Conservation (phyloP, 1,140 invertebrate species). For the Aphaenogaster floridana region DNA sequence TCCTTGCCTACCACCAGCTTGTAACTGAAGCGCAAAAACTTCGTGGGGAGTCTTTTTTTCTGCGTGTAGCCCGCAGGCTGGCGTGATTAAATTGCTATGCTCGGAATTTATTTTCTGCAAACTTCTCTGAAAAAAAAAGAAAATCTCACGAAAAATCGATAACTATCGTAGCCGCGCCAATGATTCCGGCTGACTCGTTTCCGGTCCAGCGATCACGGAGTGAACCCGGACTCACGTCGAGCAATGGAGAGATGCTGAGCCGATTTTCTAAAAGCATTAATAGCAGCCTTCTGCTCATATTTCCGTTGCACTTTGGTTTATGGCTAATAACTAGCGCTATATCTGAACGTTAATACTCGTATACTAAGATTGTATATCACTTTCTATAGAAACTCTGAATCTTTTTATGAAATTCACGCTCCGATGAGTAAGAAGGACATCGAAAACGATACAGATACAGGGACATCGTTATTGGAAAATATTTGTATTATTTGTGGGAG, state of each 20-base stretch:
- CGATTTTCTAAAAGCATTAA: conserved; percentile 14
- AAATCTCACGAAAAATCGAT: conserved; percentile 56
- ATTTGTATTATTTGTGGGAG: no score
- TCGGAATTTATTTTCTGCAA: conserved; percentile 36
- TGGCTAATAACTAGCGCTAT: neutral
- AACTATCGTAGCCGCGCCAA: conserved; percentile 30
- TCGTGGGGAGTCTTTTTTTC: neutral
- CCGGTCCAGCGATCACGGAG: conserved; percentile 51
- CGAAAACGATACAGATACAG: neutral
- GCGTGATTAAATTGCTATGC: conserved; percentile 31
- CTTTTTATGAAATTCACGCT: neutral
- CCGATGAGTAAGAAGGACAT: neutral
- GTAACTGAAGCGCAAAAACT: conserved; percentile 31
- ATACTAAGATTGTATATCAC: neutral
- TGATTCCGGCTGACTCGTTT: conserved; percentile 66
- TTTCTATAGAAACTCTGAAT: neutral
- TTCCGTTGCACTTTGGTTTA: conserved; percentile 15
- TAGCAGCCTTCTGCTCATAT: neutral
- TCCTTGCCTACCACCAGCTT: neutral
- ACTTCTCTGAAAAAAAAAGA: conserved; percentile 5
- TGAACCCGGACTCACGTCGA: conserved; percentile 2
- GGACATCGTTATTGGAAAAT: neutral
- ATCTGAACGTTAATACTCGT: neutral
- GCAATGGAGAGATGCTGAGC: conserved; percentile 25
- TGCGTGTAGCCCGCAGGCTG: neutral